Percentiles rank a stretch among this genome's conserved stretches.
Conservation (phyloP, 2,113 vertebrate genomes). For the Siniperca knerii region DNA sequence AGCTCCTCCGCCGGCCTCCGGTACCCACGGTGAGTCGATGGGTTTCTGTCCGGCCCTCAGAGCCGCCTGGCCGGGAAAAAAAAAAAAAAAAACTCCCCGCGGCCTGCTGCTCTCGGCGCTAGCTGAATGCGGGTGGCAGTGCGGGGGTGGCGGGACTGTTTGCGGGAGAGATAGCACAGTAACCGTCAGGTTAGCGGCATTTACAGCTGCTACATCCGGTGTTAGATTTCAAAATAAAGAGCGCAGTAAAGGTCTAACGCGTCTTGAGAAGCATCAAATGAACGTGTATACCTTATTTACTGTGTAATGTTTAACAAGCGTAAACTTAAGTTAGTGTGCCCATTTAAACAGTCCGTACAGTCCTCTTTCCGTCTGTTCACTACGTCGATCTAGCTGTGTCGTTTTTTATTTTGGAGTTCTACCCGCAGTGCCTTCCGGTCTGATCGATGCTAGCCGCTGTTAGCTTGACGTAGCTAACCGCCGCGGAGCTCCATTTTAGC, state of each 20-base stretch:
- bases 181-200: not conserved
- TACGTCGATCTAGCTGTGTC: rapidly evolving
- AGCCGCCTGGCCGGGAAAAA: not conserved
- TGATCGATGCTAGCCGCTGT: not conserved
- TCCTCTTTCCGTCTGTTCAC: rapidly evolving
- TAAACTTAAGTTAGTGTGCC: rapidly evolving
- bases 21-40: conserved; percentile 63
- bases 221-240: conserved; percentile 32
- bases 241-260: rapidly evolving
- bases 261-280: rapidly evolving
- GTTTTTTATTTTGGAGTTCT: conserved; percentile 17
- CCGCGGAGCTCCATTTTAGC: conserved; percentile 65
- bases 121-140: conserved; percentile 75
- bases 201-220: not conserved
- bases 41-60: not conserved
- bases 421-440: not conserved
- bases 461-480: conserved; percentile 37
- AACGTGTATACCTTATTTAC: rapidly evolving
- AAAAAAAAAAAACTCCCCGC: not conserved
- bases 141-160: conserved; percentile 82
- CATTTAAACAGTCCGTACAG: rapidly evolving
- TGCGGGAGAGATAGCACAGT: conserved; percentile 71
- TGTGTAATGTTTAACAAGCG: rapidly evolving
- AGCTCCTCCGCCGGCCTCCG: conserved; percentile 51
- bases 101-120: conserved; percentile 63